Evolutionary conservation across 2,113 vertebrate species (phyloP).

Genomic region (Australoheros scitulus): DNA sequence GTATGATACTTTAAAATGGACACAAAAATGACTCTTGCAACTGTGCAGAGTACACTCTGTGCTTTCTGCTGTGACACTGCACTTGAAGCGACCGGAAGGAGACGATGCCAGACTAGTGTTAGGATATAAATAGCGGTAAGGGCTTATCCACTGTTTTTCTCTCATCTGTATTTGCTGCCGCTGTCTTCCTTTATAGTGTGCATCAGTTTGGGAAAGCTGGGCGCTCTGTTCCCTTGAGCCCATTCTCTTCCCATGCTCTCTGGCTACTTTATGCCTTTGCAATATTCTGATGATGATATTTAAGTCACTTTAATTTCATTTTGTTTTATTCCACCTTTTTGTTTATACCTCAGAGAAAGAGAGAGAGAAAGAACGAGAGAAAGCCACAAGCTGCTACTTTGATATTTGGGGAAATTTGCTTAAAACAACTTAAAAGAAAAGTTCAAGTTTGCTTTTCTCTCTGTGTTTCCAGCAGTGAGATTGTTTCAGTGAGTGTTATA

Average conservation of each 20-base stretch:
- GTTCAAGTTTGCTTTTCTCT: background rate
- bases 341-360: background rate
- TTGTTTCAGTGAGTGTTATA: background rate
- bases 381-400: background rate
- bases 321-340: background rate
- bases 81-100: conserved; percentile 59
- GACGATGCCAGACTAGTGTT: conserved; percentile 65
- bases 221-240: conserved; percentile 17
- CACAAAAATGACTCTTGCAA: conserved; percentile 6
- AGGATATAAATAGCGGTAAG: conserved; percentile 75
- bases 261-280: conserved; percentile 3
- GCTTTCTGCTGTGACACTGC: conserved; percentile 48
- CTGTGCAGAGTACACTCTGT: conserved; percentile 36
- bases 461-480: background rate
- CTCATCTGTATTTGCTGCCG: conserved; percentile 71
- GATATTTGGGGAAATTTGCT: background rate
- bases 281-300: background rate
- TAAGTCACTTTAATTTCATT: conserved; percentile 13
- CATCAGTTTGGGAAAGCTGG: conserved; percentile 31
- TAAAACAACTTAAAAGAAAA: conserved; percentile 4
- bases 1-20: background rate
- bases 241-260: background rate
- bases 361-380: background rate
- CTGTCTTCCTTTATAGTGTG: conserved; percentile 52
- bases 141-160: conserved; percentile 67